phyloP scores from a whole-genome alignment of 1,140 invertebrate species.

The Heliconius eleuchia region DNA sequence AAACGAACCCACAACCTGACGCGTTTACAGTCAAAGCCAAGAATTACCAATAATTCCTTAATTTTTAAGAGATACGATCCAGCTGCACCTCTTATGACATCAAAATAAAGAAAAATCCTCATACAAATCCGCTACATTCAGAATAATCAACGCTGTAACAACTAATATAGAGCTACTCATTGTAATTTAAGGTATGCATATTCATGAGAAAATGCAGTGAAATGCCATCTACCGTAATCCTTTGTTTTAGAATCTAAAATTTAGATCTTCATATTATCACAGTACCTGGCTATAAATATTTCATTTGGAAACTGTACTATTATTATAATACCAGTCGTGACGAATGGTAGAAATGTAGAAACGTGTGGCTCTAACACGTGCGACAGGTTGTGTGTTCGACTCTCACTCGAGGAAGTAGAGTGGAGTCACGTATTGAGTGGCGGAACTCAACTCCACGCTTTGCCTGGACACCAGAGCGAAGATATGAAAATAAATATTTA shows the following conservation, averaged over 20 bases:
- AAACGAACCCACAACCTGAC: too few relatives aligned
- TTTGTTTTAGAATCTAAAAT: background rate
- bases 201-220: background rate
- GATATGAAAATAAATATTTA: too few relatives aligned
- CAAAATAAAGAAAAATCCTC: background rate
- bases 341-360: too few relatives aligned
- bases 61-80: too few relatives aligned
- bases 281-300: background rate
- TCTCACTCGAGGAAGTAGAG: too few relatives aligned
- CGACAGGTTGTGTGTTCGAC: too few relatives aligned
- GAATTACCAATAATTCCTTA: too few relatives aligned
- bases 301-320: background rate
- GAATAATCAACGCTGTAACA: background rate
- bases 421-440: too few relatives aligned
- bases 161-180: background rate
- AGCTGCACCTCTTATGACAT: background rate
- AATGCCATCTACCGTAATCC: background rate
- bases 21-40: too few relatives aligned
- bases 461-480: too few relatives aligned
- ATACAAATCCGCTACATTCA: background rate
- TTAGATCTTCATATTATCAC: background rate
- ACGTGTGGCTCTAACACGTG: too few relatives aligned
- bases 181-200: background rate
- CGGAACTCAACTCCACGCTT: too few relatives aligned
- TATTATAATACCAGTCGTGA: background rate